Evolutionary conservation across 2,888 invertebrate species (phyloP).

Genomic region (Hemistola chrysoprasaria): DNA sequence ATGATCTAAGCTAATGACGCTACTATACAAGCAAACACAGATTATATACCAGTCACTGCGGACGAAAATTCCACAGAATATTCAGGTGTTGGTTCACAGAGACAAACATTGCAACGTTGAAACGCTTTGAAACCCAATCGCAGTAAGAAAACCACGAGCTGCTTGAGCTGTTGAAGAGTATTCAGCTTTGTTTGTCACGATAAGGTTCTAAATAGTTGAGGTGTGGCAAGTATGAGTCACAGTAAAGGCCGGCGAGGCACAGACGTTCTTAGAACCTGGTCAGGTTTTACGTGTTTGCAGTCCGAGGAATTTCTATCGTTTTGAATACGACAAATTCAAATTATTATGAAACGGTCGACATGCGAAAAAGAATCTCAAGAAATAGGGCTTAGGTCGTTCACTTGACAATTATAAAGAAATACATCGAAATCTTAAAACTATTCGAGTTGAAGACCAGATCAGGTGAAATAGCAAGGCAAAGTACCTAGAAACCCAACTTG

Average conservation of each 20-base stretch:
- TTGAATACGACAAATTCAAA: too few relatives aligned
- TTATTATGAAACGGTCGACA: too few relatives aligned
- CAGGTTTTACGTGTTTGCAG: conserved; percentile 19
- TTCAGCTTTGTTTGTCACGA: background rate
- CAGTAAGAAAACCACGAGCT: background rate
- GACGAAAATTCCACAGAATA: conserved; percentile 7
- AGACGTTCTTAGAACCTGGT: conserved; percentile 31
- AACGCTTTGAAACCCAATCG: conserved; percentile 4
- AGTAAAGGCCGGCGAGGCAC: conserved; percentile 19
- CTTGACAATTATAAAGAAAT: too few relatives aligned
- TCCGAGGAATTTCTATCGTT: conserved; percentile 5
- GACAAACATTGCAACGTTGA: conserved; percentile 3
- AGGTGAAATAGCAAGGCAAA: too few relatives aligned
- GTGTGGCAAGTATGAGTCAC: conserved; percentile 20
- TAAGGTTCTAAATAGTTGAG: conserved; percentile 7
- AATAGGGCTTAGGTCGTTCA: too few relatives aligned
- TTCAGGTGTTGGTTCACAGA: background rate
- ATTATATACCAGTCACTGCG: background rate
- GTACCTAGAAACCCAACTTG: too few relatives aligned
- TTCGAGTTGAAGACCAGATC: too few relatives aligned
- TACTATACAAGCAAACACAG: conserved; percentile 7
- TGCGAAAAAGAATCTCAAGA: too few relatives aligned
- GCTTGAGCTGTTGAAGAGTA: background rate
- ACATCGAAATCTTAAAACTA: too few relatives aligned
- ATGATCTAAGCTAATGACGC: conserved; percentile 25